Evolutionary conservation across 2,113 vertebrate species (phyloP).

Genomic region (Mola mola): DNA sequence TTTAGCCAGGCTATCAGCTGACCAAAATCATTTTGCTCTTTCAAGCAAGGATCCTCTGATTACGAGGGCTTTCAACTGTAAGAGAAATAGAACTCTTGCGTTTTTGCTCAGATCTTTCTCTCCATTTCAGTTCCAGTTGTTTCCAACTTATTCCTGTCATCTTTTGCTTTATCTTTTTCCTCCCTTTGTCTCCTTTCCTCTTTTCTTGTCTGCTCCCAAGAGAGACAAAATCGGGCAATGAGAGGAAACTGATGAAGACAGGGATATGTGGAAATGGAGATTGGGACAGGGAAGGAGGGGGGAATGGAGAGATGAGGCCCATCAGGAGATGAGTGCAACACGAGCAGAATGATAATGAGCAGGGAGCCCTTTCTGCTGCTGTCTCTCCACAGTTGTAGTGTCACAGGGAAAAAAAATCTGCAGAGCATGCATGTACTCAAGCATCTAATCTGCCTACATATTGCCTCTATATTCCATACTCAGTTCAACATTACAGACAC

Average conservation of each 20-base stretch:
- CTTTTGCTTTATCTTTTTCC: constrained; percentile 1
- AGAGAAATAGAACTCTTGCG: not conserved
- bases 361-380: constrained; percentile 16
- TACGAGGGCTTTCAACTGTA: constrained; percentile 1
- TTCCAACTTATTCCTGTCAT: constrained; percentile 1
- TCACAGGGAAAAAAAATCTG: constrained; percentile 24
- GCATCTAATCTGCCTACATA: constrained; percentile 41
- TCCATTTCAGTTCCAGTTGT: not conserved
- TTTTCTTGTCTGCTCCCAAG: constrained; percentile 17
- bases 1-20: constrained; percentile 1
- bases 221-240: constrained; percentile 41
- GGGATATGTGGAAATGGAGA: constrained; percentile 57
- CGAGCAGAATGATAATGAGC: constrained; percentile 61
- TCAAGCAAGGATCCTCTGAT: constrained; percentile 15
- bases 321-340: constrained; percentile 53
- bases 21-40: constrained; percentile 14
- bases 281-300: not conserved
- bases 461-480: constrained; percentile 20
- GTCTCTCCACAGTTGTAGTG: constrained; percentile 18
- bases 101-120: not conserved
- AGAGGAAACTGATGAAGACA: constrained; percentile 57
- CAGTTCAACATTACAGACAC: constrained; percentile 28
- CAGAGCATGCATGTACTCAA: constrained; percentile 19
- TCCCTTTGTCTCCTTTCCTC: constrained; percentile 9
- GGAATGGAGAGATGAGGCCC: constrained; percentile 30